These are phyloP conservation scores for Lepidocolaptes lacrymiger DNA, from an alignment of 2,797 vertebrate genomes.

Conservation along the genomic window DNA sequence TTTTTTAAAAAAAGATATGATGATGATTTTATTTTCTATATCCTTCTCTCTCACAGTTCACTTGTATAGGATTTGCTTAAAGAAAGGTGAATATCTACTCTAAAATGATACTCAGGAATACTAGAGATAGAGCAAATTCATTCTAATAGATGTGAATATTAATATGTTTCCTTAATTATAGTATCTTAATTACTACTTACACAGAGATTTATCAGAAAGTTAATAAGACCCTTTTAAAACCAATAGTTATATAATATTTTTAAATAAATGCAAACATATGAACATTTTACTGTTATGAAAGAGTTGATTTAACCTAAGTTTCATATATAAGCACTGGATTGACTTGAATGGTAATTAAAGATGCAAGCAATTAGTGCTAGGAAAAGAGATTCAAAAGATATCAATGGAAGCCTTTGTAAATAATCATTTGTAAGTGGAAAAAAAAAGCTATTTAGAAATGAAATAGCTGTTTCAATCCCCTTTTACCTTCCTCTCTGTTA, in stretches of 20 bases:
- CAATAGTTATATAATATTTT: background rate
- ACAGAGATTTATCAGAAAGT: background rate
- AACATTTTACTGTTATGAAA: background rate
- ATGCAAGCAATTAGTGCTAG: background rate
- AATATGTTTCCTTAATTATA: background rate
- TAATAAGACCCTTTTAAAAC: background rate
- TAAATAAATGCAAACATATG: background rate
- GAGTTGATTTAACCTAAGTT: background rate
- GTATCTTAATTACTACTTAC: background rate
- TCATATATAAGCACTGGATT: background rate
- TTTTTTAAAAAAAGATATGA: background rate
- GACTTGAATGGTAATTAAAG: background rate
- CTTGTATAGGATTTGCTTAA: background rate
- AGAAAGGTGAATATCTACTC: background rate
- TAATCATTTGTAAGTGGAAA: background rate
- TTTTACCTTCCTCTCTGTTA: background rate
- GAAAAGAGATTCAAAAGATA: background rate
- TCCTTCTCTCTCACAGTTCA: background rate
- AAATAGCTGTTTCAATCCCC: background rate
- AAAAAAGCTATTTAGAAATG: background rate
- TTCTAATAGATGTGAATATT: background rate
- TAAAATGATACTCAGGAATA: background rate
- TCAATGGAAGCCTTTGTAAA: background rate
- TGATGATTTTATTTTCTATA: constrained; percentile 6
- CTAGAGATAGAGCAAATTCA: background rate